These are phyloP conservation scores for Eupelmus urozonus DNA, from an alignment of 2,888 invertebrate genomes.

Conservation along the genomic window DNA sequence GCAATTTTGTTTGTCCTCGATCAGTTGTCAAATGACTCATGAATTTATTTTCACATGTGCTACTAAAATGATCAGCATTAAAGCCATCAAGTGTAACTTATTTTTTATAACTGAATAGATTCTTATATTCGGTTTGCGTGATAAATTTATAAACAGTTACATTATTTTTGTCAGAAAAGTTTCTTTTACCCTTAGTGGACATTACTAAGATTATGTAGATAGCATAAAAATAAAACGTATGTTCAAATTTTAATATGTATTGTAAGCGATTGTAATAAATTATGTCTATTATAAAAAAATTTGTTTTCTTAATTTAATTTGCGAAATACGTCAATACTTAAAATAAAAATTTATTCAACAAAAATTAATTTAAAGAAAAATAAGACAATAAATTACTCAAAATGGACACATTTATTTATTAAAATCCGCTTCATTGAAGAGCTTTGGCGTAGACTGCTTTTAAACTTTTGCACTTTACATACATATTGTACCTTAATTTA, in stretches of 20 bases:
- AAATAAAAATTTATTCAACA: no score
- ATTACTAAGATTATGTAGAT: conserved; percentile 51
- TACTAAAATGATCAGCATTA: conserved; percentile 28
- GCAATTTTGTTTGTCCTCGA: conserved; percentile 54
- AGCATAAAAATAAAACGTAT: conserved; percentile 40
- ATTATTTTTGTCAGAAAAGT: conserved; percentile 31
- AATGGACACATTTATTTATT: conserved; percentile 47
- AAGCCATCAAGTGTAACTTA: conserved; percentile 20
- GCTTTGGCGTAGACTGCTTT: conserved; percentile 40
- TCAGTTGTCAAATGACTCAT: conserved; percentile 45
- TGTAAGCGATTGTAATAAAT: conserved; percentile 55
- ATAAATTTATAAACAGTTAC: conserved; percentile 45
- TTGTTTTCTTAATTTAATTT: conserved; percentile 2
- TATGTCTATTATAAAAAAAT: conserved; percentile 44
- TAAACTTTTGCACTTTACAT: conserved; percentile 31
- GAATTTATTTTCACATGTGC: conserved; percentile 52
- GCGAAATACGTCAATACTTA: conserved; percentile 10
- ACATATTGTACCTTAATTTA: conserved; percentile 26
- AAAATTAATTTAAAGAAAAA: not conserved
- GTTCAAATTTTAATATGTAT: conserved; percentile 52
- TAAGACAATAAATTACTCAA: conserved; percentile 28
- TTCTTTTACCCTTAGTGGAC: conserved; percentile 45
- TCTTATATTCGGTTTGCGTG: conserved; percentile 47
- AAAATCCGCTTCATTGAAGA: conserved; percentile 42
- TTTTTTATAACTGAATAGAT: conserved; percentile 47